Base-by-base conservation (phyloP, 2,797 vertebrate species). In the Pangasius djambal region DNA sequence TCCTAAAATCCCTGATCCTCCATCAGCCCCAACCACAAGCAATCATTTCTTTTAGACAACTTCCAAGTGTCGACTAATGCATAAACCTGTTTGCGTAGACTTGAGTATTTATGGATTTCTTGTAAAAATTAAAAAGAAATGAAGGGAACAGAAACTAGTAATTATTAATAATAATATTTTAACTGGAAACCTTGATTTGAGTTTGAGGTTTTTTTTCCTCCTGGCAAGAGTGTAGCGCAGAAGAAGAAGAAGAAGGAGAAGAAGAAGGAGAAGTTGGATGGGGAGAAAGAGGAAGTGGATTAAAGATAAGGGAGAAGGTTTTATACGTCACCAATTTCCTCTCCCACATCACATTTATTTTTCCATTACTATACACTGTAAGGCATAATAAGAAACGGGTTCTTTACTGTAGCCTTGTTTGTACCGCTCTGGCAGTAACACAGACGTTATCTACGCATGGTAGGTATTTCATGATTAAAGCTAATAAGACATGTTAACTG, bases 301-400 rank as follows among this genome's bases (percentile, higher is more conserved):
- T 37, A 37, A 69, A 25, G 8, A 83, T 48, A 55, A 50, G 72
- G 28, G 61, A 50, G 44, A 85, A 40, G 52, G 83, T 25, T 78
- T 25, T 31, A 13, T 83, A 85, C 90, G 91, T 89, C 91, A 90
- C 61, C 44, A 57, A 28, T 83, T 85, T 89, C 87, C 87, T 89
- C 77, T 12, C 57, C 7, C 67, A 86, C 87, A 82, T 90, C 72
- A 86, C 70, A 74, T 44, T 86, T 65, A 37, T 86, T 86, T 84
- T 44, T 25, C 65, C 61, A 57, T 65, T 7, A 22, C 65, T 72
- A 1, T 25, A 69, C 1, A 34, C 18, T 67, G 16, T 34, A 67
- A 57, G 59, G 34, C 6, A 18, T 16, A 22, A 65, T 8, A 13
- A 70, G 18, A 82, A 69, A 59, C 8, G 7, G 40, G 82, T 50